Percentiles rank a stretch among this genome's conserved stretches.
These are phyloP conservation scores for Leuciscus waleckii DNA, from an alignment of 2,797 vertebrate genomes.

Conservation along the genomic window DNA sequence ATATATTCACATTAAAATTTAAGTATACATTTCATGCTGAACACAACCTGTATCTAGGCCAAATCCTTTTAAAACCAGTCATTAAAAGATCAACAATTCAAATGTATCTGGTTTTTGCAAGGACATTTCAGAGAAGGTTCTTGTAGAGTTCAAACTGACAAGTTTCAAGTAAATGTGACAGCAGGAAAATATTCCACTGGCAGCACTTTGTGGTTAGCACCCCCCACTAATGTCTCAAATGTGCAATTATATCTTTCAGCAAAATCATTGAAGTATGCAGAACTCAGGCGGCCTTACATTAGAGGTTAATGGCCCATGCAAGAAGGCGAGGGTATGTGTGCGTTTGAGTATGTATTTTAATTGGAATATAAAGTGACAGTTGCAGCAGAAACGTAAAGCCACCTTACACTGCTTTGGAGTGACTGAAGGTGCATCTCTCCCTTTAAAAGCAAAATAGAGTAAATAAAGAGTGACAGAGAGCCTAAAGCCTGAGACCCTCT, in stretches of 20 bases:
- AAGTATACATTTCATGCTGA: not conserved
- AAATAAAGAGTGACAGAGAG: constrained; percentile 45
- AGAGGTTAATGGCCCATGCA: constrained; percentile 50
- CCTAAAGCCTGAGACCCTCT: constrained; percentile 35
- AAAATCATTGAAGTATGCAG: constrained; percentile 51
- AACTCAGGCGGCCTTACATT: constrained; percentile 43
- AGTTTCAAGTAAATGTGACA: constrained; percentile 40
- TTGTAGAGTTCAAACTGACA: constrained; percentile 21
- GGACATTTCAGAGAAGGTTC: not conserved
- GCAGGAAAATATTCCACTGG: constrained; percentile 31
- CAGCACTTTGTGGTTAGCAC: constrained; percentile 40
- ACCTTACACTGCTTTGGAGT: constrained; percentile 1
- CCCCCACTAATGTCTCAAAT: constrained; percentile 35
- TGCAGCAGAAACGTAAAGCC: constrained; percentile 35
- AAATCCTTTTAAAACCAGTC: not conserved
- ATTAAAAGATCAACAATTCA: not conserved
- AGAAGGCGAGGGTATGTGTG: constrained; percentile 28
- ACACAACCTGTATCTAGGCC: not conserved
- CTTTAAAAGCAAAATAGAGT: constrained; percentile 40
- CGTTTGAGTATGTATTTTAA: constrained; percentile 37
- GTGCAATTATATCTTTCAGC: constrained; percentile 52
- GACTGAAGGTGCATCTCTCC: constrained; percentile 37
- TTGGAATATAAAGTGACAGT: constrained; percentile 52
- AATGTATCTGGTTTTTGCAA: not conserved
- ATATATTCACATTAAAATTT: not conserved